Evolutionary conservation across 2,797 vertebrate species (phyloP), one percentile per base, ranked within the genome.

Genomic region (Semaprochilodus insignis): DNA sequence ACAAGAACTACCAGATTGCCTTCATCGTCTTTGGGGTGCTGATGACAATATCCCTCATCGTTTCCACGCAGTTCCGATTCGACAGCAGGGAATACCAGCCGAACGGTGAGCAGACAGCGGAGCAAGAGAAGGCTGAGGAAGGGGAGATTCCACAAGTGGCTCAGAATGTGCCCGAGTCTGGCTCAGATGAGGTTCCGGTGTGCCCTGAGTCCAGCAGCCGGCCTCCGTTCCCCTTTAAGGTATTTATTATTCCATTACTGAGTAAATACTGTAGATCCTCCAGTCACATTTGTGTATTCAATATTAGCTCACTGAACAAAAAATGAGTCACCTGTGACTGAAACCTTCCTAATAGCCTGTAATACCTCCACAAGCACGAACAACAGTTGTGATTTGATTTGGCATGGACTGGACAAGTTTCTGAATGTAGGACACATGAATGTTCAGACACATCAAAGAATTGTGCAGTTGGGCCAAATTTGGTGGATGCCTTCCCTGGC

Each of bases 11-110:
- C 92, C 93, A 93, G 88, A 94, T 98, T 0, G 97, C 99, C 83
- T 99, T 99, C 91, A 97, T 99, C 0, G 96, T 96, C 80, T 99
- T 99, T 1, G 97, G 96, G 0, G 97, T 99, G 34, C 93, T 99
- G 73, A 99, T 99, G 97, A 96, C 92, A 0, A n/a, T 96, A 79
- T 96, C 98, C 0, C 91, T 99, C 48, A 86, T 97, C 0, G 96
- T 99, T 0, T 96, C 97, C 23, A 99, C 97, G 0, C 98, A 99
- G 93, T 99, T 99, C 87, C 94, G 95, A 77, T 99, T 99, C 72
- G 95, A 95, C 48, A 65, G 59, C 67, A 60, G 44, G 34, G 77
- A 80, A 66, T 48, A 79, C 57, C 81, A 2, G 0, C 87, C 78
- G 62, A 85, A 6, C 0, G 6, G 36, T 4, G 6, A 34, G 8